A percentile compares a stretch with the other conserved stretches of the same genome.
phyloP scores from a whole-genome alignment of 64 coral and sea anemone species.

The Montipora efflorescens region DNA sequence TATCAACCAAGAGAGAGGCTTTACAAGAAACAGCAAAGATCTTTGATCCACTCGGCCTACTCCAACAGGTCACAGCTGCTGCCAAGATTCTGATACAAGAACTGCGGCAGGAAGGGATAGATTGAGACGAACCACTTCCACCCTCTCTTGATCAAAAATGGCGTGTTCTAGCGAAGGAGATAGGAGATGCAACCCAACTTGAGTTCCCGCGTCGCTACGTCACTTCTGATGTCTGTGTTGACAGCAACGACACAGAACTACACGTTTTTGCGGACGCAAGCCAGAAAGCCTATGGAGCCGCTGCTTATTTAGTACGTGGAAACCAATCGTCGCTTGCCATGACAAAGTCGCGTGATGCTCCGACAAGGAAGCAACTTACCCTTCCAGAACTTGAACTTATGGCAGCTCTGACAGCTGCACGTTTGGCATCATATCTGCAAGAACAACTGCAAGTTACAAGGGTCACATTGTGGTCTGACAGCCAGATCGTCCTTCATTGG shows the following conservation, averaged over 20 bases:
- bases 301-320: background rate
- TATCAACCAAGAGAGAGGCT: background rate
- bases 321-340: conserved; percentile 51
- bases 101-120: no score
- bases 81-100: no score
- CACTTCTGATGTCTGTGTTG: no score
- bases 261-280: no score
- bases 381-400: conserved; percentile 70
- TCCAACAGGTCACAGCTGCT: no score
- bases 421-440: conserved; percentile 14
- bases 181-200: conserved; percentile 18
- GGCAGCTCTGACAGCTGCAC: conserved; percentile 39
- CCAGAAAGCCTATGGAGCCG: no score
- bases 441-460: no score
- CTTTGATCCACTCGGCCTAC: conserved; percentile 13
- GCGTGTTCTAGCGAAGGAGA: conserved; percentile 9
- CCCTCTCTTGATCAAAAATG: background rate
- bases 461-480: no score
- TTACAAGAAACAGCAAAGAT: background rate
- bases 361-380: conserved; percentile 50
- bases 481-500: no score
- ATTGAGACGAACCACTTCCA: no score
- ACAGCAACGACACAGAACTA: no score
- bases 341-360: conserved; percentile 64
- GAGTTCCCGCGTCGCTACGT: conserved; percentile 3